Evolutionary conservation across 1,140 invertebrate genomes (phyloP).

Genomic region (Vanessa tameamea): DNA sequence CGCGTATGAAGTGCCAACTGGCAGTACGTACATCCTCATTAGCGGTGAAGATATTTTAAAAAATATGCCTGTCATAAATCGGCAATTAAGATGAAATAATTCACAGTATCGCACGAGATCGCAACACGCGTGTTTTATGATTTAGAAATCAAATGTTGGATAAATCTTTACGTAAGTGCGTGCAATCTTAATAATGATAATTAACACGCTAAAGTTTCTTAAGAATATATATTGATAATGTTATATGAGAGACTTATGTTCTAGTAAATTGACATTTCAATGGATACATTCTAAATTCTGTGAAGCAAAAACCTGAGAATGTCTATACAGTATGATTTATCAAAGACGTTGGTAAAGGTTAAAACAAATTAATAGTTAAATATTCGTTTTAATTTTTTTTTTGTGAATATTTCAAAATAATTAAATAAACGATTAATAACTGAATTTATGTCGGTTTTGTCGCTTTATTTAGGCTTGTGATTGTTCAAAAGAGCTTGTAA

Average conservation of each 20-base stretch:
- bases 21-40: conserved; percentile 14
- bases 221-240: conserved; percentile 4
- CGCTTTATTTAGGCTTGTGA: too few relatives aligned
- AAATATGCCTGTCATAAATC: conserved; percentile 17
- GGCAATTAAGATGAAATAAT: conserved; percentile 26
- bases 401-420: too few relatives aligned
- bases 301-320: neutral
- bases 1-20: neutral
- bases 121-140: conserved; percentile 8
- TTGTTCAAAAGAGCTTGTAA: too few relatives aligned
- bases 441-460: too few relatives aligned
- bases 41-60: neutral
- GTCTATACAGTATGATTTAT: neutral
- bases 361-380: too few relatives aligned
- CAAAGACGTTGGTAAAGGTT: too few relatives aligned
- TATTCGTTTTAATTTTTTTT: too few relatives aligned
- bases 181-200: conserved; percentile 6
- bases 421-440: too few relatives aligned
- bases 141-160: conserved; percentile 23
- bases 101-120: conserved; percentile 15
- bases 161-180: conserved; percentile 12
- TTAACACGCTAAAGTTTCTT: conserved; percentile 3
- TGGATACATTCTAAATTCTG: neutral
- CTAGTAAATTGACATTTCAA: neutral
- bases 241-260: neutral